Evolutionary conservation across 2,888 invertebrate genomes (phyloP), one percentile per base, ranked within the genome.

Genomic region (Biston stratarius): DNA sequence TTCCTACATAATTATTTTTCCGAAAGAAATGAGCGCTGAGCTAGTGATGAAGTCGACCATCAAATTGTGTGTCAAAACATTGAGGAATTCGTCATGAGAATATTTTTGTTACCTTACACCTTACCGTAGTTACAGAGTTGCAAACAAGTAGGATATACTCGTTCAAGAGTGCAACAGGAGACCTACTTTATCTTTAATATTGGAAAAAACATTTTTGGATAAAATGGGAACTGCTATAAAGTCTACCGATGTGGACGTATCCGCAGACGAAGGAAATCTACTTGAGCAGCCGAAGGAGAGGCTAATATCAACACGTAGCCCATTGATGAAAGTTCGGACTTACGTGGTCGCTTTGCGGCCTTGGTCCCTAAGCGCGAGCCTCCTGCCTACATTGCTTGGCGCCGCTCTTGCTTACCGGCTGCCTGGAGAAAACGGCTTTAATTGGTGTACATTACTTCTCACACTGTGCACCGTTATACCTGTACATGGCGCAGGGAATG

Each of bases 401-500:
- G 97, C 97, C 34, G 97, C 97, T 0, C 94, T 99, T 61, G 98
- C 98, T 0, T 98, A 97, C 90, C 97, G 98, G 79, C 94, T 96
- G 66, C 96, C 96, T 24, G 97, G 96, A 75, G 94, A 96, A 36
- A 93, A 95, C 42, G 96, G 96, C 71, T 98, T 98, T 88, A 97
- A 96, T 84, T 96, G 97, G 93, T 90, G 97, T 69, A 96, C 97
- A 0, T 95, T 98, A 74, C 81, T 98, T 52, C 94, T 98, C 12
- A 98, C 98, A 3, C 94, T 97, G 58, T 96, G 97, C 77, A 98
- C 98, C 5, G 97, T 98, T 33, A 95, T 98, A 68, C 97, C 97
- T 0, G 99, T 99, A 5, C 99, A 99, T 85, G 98, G 98, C 69
- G 99, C 99, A 69, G 99, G 99, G 61, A 99, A 99, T 90, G 96